Evolutionary conservation across 2,797 vertebrate genomes (phyloP), one percentile per base, ranked within the genome.

Genomic region (Sorex maritimensis): DNA sequence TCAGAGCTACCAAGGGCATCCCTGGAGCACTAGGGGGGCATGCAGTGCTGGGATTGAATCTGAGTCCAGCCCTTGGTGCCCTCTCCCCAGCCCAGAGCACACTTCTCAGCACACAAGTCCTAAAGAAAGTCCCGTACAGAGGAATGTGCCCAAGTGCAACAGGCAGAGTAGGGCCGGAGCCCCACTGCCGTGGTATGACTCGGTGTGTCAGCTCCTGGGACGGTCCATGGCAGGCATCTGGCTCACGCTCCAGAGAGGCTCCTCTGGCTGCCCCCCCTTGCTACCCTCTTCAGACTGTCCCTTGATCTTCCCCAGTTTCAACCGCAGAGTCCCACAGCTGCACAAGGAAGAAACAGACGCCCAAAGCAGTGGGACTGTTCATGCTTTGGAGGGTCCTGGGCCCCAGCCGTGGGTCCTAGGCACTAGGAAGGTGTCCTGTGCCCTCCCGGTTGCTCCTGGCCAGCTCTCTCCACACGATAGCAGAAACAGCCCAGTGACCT

Each of bases 51-150:
- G 49, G 49, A 52, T 52, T 52, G 49, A 52, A 52, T 14, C 49
- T 52, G 10, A 1, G 49, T 11, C 49, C 49, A 52, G 10, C 41
- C 49, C 49, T 11, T 52, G 6, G 49, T 52, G 49, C 49, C 11
- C 49, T 52, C 49, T 52, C 49, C 13, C 49, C 49, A 52, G 49
- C 49, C 49, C 49, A 52, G 49, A 52, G 49, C 10, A 14, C 11
- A 68, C n/a, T 68, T 68, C 28, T 30, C 11, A n/a, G 28, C 28
- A 68, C 28, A 68, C 13, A 30, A 52, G 28, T 68, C n/a, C 75
- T 69, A 8, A 61, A 80, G 34, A 88, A 94, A 88, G 69, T 69
- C 28, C 69, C 38, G 52, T 79, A 79, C 83, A 71, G 69, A 88
- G 41, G 58, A 75, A 69, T 23, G 2, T 61, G 79, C 46, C 71